Percentiles rank a stretch among this genome's conserved stretches.
Evolutionary conservation across 2,797 vertebrate species (phyloP).

Genomic region (Paedocypris micromegethes): DNA sequence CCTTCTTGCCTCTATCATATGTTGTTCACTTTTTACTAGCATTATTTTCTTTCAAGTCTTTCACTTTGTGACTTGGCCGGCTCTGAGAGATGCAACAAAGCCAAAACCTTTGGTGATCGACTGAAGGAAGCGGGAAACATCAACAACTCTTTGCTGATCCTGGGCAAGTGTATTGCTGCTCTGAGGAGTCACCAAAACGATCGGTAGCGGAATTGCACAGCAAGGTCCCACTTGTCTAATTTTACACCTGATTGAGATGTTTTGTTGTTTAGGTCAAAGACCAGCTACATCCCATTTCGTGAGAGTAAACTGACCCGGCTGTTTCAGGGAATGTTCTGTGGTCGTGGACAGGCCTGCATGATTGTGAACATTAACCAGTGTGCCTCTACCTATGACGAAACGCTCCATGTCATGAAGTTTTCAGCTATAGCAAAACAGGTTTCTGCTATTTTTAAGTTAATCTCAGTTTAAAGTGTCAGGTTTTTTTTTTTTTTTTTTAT

Average conservation of each 20-base stretch:
- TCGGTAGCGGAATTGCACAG: slow-evolving; percentile 56
- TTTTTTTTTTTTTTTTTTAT: no score
- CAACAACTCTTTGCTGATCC: slow-evolving; percentile 86
- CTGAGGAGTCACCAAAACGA: slow-evolving; percentile 77
- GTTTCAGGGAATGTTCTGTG: slow-evolving; percentile 83
- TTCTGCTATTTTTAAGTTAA: background rate
- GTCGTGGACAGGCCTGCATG: slow-evolving; percentile 82
- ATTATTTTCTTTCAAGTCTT: slow-evolving; percentile 54
- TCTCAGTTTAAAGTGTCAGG: no score
- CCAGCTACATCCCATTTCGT: slow-evolving; percentile 77
- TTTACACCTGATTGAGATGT: background rate
- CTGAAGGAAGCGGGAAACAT: slow-evolving; percentile 89
- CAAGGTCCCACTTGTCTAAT: background rate
- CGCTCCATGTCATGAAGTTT: slow-evolving; percentile 87
- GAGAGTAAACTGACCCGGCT: slow-evolving; percentile 89
- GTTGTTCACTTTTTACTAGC: no score
- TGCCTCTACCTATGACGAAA: slow-evolving; percentile 83
- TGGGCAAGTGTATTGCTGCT: slow-evolving; percentile 85
- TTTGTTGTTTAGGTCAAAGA: slow-evolving; percentile 61
- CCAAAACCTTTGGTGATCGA: slow-evolving; percentile 80
- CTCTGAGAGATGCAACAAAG: slow-evolving; percentile 86
- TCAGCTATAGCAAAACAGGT: slow-evolving; percentile 86
- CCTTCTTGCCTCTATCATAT: no score
- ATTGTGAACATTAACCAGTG: slow-evolving; percentile 88
- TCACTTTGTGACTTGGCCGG: slow-evolving; percentile 88